Base-by-base conservation (phyloP, 2,113 vertebrate genomes). In the Antigone vipio region DNA sequence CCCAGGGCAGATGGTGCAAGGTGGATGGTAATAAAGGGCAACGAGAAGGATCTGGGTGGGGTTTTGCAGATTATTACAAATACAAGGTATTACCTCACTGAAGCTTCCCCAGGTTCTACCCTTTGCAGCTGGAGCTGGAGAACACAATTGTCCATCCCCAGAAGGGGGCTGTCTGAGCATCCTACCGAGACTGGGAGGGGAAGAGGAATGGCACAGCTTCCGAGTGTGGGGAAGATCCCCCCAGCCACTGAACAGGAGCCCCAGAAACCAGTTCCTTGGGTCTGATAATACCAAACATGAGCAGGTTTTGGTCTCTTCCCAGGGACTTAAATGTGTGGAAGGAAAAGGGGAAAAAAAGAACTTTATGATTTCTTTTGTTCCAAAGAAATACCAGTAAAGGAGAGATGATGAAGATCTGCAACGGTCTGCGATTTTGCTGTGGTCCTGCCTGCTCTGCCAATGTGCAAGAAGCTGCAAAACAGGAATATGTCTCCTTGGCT, bases 281-380 rank as follows among this genome's bases (percentile, higher is more conserved):
- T 58, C 71, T 76, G 53, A 38, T 78, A 63, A 55, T 47, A 72
- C 5, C 56, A 88, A 74, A 35, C 2, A 4, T 30, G 47, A 84
- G 34, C 47, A 82, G 17, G 58, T 58, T 94, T 92, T 91, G 64
- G 42, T 85, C 24, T 76, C 42, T 90, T 91, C 68, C 20, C 68
- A 56, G 64, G 19, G 47, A 53, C 55, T 73, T 79, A 21, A 87
- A 60, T 0, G 3, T 1, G 3, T 64, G 56, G 72, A 73, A 93
- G 34, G 45, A 69, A 83, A 88, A 27, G 15, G 26, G 19, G 10
- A 9, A 45, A 64, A n/a, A 38, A 77, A 67, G 18, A 92, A 83
- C 59, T 93, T 82, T 22, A 64, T 78, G 42, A 85, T 87, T 93
- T 87, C 62, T 95, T 91, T 75, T 96, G 66, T 95, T 91, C 67